These are phyloP conservation scores for Seriola rivoliana DNA, from an alignment of 2,113 vertebrate species.

Conservation along the genomic window DNA sequence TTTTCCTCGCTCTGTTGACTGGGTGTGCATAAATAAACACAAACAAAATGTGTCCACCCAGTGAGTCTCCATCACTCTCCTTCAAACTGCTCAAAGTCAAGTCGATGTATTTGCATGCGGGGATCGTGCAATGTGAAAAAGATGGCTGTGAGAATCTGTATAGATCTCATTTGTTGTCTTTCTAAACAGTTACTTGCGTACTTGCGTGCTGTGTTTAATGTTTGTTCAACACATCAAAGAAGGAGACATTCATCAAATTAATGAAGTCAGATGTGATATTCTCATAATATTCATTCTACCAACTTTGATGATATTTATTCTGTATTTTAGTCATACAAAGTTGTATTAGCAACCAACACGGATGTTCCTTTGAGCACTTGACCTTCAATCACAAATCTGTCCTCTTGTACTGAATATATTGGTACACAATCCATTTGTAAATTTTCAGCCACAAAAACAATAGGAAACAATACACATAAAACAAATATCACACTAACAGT, in stretches of 20 bases:
- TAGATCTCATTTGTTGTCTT: neutral
- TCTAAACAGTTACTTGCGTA: neutral
- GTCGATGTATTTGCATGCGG: neutral
- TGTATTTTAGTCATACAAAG: neutral
- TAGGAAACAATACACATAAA: neutral
- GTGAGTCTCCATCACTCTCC: neutral
- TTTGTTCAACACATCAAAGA: slow-evolving; percentile 13
- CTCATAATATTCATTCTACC: neutral
- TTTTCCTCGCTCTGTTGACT: slow-evolving; percentile 28
- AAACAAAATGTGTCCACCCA: slow-evolving; percentile 35
- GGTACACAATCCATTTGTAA: neutral
- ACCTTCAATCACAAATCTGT: slow-evolving; percentile 1
- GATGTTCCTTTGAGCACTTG: slow-evolving; percentile 3
- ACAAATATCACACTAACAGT: neutral
- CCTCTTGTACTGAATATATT: neutral
- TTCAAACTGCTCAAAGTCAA: neutral
- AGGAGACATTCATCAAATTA: slow-evolving; percentile 1
- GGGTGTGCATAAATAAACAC: slow-evolving; percentile 38
- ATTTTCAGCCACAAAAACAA: neutral
- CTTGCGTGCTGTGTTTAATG: neutral
- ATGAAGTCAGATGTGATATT: neutral
- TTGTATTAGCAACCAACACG: neutral
- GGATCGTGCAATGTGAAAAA: neutral
- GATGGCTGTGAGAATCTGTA: neutral
- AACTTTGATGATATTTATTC: neutral